Evolutionary conservation across 2,797 vertebrate species (phyloP), one percentile per base, ranked within the genome.

Genomic region (Pelobates cultripes): DNA sequence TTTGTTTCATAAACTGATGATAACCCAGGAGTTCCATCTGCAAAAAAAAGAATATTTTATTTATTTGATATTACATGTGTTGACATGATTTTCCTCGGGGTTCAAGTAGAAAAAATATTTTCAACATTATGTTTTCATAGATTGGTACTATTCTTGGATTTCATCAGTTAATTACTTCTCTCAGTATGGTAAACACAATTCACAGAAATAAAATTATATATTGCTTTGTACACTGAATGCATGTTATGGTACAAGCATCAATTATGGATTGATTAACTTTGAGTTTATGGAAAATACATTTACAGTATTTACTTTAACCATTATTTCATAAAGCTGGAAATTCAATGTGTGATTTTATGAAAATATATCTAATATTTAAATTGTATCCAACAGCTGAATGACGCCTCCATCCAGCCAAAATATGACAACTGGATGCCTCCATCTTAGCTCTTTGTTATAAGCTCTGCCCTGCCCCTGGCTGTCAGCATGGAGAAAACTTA

Each of bases 1-100:
- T 74, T 81, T 75, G 79, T 81, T 75, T 70, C 15, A 53, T 45
- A 67, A 82, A 71, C 72, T 43, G 74, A 47, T 53, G 67, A 82
- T 72, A 63, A 53, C 74, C 67, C 68, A 72, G 74, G 74, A 51
- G 74, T 45, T 41, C 57, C 63, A 64, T 15, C 64, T 64, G 41
- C 44, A 55, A 47, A 71, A 12, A 75, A 14, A 28, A 66, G n/a
- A 28, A 28, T 66, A 28, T 60, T 13, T 60, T 60, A 13, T 13
- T 60, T 60, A 4, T 60, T 60, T 74, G 17, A 44, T 75, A 17
- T 53, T 53, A 2, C 64, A 15, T 77, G 44, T 47, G 53, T 43
- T 71, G 4, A 9, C 61, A 69, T 71, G 53, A 17, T 64, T 40
- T 14, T 44, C 40, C 40, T n/a, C 40, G 71, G 40, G 57, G 47